Conservation (phyloP, 2,113 vertebrate species). For the Pluvialis apricaria region DNA sequence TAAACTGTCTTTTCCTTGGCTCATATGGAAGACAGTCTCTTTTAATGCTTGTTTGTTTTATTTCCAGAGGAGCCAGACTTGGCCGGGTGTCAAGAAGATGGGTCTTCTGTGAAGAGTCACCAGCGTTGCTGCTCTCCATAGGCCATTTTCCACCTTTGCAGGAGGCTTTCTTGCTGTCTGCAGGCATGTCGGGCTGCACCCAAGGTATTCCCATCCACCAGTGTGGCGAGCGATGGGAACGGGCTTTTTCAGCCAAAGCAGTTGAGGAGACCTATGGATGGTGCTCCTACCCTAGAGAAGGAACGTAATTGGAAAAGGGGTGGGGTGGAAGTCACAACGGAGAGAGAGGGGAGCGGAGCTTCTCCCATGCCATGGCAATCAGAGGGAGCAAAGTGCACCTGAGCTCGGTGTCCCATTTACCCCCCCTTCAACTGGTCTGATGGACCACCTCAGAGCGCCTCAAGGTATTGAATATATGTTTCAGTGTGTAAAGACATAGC, state of each 20-base stretch:
- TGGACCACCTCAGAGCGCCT: neutral
- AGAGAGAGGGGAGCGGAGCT: neutral
- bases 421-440: neutral
- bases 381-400: neutral
- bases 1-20: neutral
- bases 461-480: neutral
- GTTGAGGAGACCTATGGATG: neutral
- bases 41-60: neutral
- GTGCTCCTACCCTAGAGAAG: neutral
- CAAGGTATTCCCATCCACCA: neutral
- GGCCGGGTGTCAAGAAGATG: neutral
- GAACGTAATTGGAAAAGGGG: neutral
- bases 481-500: neutral
- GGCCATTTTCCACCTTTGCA: neutral
- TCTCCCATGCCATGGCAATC: neutral
- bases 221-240: neutral
- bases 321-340: neutral
- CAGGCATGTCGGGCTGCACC: neutral
- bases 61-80: neutral
- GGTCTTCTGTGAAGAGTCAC: neutral
- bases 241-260: neutral
- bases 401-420: neutral
- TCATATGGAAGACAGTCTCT: neutral
- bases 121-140: neutral
- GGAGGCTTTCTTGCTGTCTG: neutral